Evolutionary conservation across 2,888 invertebrate species (phyloP), one percentile per base, ranked within the genome.

Genomic region (Podabrus alpinus): DNA sequence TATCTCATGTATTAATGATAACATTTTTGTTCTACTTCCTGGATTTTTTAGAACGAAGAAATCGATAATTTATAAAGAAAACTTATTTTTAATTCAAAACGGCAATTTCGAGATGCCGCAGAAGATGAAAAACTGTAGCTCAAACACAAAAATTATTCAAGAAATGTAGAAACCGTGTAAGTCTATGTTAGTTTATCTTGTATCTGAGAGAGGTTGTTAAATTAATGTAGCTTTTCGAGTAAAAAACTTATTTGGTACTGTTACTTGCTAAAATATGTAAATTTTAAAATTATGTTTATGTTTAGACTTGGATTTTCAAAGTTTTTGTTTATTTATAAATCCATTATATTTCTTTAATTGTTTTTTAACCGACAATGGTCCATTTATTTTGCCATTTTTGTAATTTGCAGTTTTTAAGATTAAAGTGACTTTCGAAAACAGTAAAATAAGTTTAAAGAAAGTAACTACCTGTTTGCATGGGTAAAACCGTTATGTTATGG

Each of bases 401-500:
- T 15, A 64, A 19, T 64, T 64, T 64, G 16, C 21, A 64, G 19
- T 62, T 62, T 62, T 19, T 62, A 62, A 62, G 62, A 19, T 19
- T 59, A 64, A 61, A 69, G 29, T 25, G 29, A 29, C 24, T 61
- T 69, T 69, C 61, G 60, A 61, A 69, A 69, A 61, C 60, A 21
- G 24, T 61, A 69, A 21, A 69, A 69, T 59, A 17, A 45, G 45
- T 62, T 21, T 15, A 19, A 25, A 70, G 70, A 71, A 71, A 71
- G 64, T 64, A 64, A 29, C 19, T 61, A 59, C 60, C 19, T 64
- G 29, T 62, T 70, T 19, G 64, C 19, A 45, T 71, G 29, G 19
- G 15, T 71, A 45, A 21, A 71, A 71, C 70, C 70, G 70, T 71
- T 66, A 45, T n/a, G 45, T 45, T 45, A 71, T 17, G 17, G 29